These are phyloP conservation scores for Pogonus chalceus DNA, from an alignment of 1,140 invertebrate species.

Conservation along the genomic window DNA sequence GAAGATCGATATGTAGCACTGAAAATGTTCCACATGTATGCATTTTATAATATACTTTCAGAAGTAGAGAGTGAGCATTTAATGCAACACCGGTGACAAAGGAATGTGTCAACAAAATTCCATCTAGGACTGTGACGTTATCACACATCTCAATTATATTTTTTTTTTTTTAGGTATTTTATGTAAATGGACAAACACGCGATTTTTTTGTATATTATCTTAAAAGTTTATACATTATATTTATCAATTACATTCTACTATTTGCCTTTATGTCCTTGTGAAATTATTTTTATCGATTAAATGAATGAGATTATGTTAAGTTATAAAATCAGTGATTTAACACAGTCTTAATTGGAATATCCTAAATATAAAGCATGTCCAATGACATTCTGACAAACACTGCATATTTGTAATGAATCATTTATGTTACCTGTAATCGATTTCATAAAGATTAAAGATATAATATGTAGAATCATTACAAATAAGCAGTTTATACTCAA, in stretches of 20 bases:
- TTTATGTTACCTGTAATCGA: neutral
- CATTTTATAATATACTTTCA: neutral
- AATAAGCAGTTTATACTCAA: constrained; percentile 14
- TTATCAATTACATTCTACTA: no score
- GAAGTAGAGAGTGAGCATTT: neutral
- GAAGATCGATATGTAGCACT: neutral
- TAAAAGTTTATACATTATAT: neutral
- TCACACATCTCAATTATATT: neutral
- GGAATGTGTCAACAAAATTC: neutral
- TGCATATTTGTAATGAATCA: neutral
- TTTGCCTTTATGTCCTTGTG: neutral
- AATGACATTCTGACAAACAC: constrained; percentile 7
- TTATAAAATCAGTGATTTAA: neutral
- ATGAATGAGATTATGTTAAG: neutral
- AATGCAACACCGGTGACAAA: neutral
- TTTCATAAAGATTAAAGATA: neutral
- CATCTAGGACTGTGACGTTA: neutral
- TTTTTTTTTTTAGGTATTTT: neutral
- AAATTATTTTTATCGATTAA: neutral
- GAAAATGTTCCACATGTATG: neutral
- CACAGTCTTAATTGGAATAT: neutral
- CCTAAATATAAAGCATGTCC: neutral
- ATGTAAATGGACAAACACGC: neutral
- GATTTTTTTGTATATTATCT: neutral
- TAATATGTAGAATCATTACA: constrained; percentile 8